phyloP scores from a whole-genome alignment of 2,797 vertebrate genomes.

The Takifugu rubripes region DNA sequence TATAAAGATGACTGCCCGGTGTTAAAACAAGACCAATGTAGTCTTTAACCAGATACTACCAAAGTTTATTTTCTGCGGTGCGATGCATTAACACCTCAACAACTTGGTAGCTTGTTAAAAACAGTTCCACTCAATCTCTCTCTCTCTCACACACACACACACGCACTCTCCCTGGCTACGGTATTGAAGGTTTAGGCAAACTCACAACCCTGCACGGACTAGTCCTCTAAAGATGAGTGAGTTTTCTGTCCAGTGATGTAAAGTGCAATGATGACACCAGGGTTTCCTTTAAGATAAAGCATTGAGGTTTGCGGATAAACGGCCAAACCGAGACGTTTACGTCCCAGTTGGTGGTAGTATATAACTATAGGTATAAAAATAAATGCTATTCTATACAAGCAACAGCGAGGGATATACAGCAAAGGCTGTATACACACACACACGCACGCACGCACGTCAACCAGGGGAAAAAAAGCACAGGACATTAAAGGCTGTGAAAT shows the following conservation, averaged over 20 bases:
- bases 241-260: constrained; percentile 52
- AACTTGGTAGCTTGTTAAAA: constrained; percentile 42
- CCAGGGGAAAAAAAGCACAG: constrained; percentile 18
- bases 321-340: constrained; percentile 26
- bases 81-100: constrained; percentile 48
- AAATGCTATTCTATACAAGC: constrained; percentile 70
- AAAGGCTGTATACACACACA: constrained; percentile 39
- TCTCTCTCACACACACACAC: not conserved
- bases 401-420: constrained; percentile 39
- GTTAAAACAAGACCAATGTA: no score
- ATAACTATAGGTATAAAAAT: constrained; percentile 67
- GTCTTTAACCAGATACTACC: constrained; percentile 22
- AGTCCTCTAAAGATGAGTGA: constrained; percentile 16
- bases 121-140: constrained; percentile 3
- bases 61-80: constrained; percentile 57
- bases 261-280: constrained; percentile 67
- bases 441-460: constrained; percentile 14
- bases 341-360: constrained; percentile 41
- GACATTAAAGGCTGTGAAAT: constrained; percentile 18
- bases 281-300: constrained; percentile 29
- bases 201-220: constrained; percentile 35
- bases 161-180: constrained; percentile 31
- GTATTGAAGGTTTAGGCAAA: constrained; percentile 24
- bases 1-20: no score
- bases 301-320: constrained; percentile 10